These are phyloP conservation scores for Dryomyza anilis DNA, from an alignment of 2,888 invertebrate species.

Conservation along the genomic window DNA sequence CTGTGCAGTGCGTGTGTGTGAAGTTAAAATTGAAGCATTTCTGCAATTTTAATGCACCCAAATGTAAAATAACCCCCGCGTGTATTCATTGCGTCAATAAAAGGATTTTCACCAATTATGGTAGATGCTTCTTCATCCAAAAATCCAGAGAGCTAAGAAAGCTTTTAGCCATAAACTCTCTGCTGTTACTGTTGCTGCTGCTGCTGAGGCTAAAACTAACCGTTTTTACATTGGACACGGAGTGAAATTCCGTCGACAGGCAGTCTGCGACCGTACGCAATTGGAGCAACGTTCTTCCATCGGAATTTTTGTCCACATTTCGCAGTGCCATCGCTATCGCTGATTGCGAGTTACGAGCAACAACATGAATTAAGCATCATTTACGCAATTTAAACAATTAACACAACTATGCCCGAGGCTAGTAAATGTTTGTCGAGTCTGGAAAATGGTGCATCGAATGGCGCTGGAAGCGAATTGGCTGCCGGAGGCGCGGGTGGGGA, in stretches of 20 bases:
- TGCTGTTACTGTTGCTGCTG: too few species aligned
- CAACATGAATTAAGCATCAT: slow-evolving; percentile 12
- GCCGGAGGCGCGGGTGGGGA: too few species aligned
- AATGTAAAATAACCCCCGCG: not conserved
- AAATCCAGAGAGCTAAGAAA: too few species aligned
- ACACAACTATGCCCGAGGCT: slow-evolving; percentile 29
- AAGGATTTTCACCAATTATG: not conserved
- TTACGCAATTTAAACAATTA: not conserved
- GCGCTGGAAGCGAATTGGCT: slow-evolving; percentile 28
- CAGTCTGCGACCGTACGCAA: slow-evolving; percentile 3
- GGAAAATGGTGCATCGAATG: slow-evolving; percentile 33
- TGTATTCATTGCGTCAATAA: slow-evolving; percentile 14
- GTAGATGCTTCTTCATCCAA: not conserved
- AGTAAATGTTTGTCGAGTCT: slow-evolving; percentile 19
- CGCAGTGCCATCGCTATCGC: not conserved
- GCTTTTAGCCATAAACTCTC: too few species aligned
- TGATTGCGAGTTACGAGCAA: not conserved
- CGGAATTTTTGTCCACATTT: not conserved
- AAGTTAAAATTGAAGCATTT: not conserved
- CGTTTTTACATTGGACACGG: too few species aligned
- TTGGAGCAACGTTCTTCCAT: not conserved
- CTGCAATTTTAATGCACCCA: not conserved
- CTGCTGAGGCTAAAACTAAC: too few species aligned
- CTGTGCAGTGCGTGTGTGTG: not conserved
- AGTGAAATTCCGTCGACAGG: slow-evolving; percentile 4